phyloP scores from a whole-genome alignment of 2,888 invertebrate species.

The Epinotia nisella region DNA sequence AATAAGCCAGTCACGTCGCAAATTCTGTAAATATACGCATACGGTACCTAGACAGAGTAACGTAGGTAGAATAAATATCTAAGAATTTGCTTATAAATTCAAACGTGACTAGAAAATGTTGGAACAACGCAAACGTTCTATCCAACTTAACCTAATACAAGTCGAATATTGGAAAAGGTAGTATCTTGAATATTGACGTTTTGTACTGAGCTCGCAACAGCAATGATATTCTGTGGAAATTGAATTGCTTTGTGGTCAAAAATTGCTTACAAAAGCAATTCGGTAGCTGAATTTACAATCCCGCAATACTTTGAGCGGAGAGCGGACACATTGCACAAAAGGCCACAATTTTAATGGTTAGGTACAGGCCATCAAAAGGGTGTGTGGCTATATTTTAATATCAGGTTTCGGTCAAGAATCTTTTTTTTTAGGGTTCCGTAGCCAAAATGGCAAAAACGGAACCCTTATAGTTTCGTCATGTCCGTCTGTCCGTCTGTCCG shows the following conservation, averaged over 20 bases:
- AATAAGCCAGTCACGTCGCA: slow-evolving; percentile 13
- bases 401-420: too few relatives aligned
- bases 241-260: slow-evolving; percentile 28
- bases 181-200: slow-evolving; percentile 21
- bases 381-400: too few relatives aligned
- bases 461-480: too few relatives aligned
- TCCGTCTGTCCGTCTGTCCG: too few relatives aligned
- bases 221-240: slow-evolving; percentile 22
- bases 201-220: background rate
- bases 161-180: slow-evolving; percentile 2
- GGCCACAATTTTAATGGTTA: background rate
- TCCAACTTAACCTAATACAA: slow-evolving; percentile 1
- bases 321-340: background rate
- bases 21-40: slow-evolving; percentile 3
- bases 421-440: too few relatives aligned
- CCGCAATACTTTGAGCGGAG: background rate
- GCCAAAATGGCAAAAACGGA: too few relatives aligned
- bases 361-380: background rate
- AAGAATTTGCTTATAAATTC: slow-evolving; percentile 19
- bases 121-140: background rate
- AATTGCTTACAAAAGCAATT: slow-evolving; percentile 24
- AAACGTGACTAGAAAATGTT: slow-evolving; percentile 32
- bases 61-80: slow-evolving; percentile 13
- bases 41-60: background rate
- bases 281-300: background rate